Percentiles rank a stretch among this genome's conserved stretches.
These are phyloP conservation scores for Rhincodon typus DNA, from an alignment of 2,797 vertebrate species.

Conservation along the genomic window DNA sequence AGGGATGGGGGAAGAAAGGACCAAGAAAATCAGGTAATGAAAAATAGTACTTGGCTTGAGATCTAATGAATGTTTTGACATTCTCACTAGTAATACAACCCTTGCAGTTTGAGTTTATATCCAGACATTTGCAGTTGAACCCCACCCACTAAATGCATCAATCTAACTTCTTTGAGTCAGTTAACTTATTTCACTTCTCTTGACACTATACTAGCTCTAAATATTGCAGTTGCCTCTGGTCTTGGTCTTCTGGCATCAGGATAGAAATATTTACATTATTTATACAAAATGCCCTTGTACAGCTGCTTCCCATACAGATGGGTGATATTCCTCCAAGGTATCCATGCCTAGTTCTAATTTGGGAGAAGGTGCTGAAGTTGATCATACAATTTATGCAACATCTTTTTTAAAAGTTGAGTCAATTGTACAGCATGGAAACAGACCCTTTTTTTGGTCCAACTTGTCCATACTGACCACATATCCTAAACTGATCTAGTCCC, in stretches of 20 bases:
- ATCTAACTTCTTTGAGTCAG: too few relatives aligned
- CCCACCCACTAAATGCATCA: not conserved
- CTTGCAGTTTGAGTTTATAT: not conserved
- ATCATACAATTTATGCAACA: not conserved
- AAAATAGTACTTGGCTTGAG: not conserved
- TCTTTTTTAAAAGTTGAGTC: too few relatives aligned
- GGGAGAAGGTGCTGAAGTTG: not conserved
- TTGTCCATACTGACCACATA: too few relatives aligned
- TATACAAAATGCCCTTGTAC: too few relatives aligned
- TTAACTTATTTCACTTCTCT: too few relatives aligned
- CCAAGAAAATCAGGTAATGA: not conserved
- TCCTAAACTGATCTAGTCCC: too few relatives aligned
- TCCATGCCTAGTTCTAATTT: not conserved
- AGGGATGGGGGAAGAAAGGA: not conserved
- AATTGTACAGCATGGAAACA: too few relatives aligned
- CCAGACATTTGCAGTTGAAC: not conserved
- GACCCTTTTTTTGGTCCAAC: too few relatives aligned
- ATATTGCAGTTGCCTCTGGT: too few relatives aligned
- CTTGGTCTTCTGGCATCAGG: too few relatives aligned
- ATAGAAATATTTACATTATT: too few relatives aligned
- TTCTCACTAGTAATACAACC: not conserved
- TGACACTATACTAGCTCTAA: too few relatives aligned
- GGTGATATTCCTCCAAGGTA: not conserved
- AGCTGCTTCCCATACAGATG: not conserved
- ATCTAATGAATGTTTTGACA: not conserved